Conservation (phyloP, 1,140 invertebrate genomes). For the Ctenoplectra terminalis region DNA sequence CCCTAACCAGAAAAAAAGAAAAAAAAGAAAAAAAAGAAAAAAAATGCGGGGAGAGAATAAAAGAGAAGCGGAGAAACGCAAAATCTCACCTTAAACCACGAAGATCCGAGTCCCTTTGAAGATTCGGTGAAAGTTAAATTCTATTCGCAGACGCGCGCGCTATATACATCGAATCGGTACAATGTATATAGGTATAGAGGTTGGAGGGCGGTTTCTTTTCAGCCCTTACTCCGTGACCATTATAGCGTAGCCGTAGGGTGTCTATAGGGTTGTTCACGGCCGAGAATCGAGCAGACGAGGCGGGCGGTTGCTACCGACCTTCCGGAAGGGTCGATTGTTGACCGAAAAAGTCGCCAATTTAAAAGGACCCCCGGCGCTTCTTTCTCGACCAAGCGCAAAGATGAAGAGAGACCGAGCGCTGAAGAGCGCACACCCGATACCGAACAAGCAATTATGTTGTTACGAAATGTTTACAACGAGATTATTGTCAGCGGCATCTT, state of each 20-base stretch:
- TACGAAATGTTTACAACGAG: slow-evolving; percentile 83
- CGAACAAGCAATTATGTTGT: slow-evolving; percentile 83
- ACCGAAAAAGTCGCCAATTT: slow-evolving; percentile 84
- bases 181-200: slow-evolving; percentile 48
- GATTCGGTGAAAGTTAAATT: slow-evolving; percentile 61
- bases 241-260: slow-evolving; percentile 81
- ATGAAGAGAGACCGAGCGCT: slow-evolving; percentile 23
- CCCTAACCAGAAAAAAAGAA: not conserved
- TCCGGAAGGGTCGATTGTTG: slow-evolving; percentile 83
- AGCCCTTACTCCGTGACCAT: slow-evolving; percentile 75
- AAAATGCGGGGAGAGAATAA: not conserved
- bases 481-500: slow-evolving; percentile 83
- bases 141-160: slow-evolving; percentile 52
- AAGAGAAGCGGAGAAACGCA: slow-evolving; percentile 34
- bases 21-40: not conserved
- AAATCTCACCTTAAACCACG: slow-evolving; percentile 67
- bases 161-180: slow-evolving; percentile 38
- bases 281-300: slow-evolving; percentile 70
- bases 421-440: slow-evolving; percentile 59
- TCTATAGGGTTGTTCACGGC: slow-evolving; percentile 71
- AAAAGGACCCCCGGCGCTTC: slow-evolving; percentile 81
- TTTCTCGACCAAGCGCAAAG: slow-evolving; percentile 65
- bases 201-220: slow-evolving; percentile 68
- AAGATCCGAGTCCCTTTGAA: slow-evolving; percentile 59
- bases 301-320: slow-evolving; percentile 74